Base-by-base conservation (phyloP, 2,888 invertebrate species). In the Eupithecia tripunctaria region DNA sequence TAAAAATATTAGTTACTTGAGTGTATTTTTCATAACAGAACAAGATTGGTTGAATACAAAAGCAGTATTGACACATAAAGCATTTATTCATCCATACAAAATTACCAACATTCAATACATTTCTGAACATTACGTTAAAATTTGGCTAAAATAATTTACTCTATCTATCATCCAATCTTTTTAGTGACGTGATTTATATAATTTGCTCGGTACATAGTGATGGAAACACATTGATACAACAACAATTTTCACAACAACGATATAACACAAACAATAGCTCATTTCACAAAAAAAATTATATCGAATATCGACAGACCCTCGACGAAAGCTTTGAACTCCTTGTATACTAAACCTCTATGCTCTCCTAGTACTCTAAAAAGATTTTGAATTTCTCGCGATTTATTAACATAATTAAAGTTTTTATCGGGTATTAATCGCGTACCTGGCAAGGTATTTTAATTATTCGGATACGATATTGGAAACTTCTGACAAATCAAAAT, bases 41-140 rank as follows among this genome's bases (percentile, higher is more conserved):
- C 3, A 51, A 21, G 21, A 21, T 21, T 51, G 4, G 12, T 56
- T 14, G 12, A 56, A 56, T 5, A 25, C 4, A 56, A 56, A 56
- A 25, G 21, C 21, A 56, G n/a, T 8, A 60, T 36, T 59, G 79
- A 88, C 89, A 89, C 85, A 85, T 85, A 88, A 88, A 89, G 89
- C 89, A 85, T 89, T 85, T 83, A 84, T 81, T 83, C 83, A 82
- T 85, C 73, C 86, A 89, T 88, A 89, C 85, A 88, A 89, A 88
- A 87, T 79, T 72, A 81, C 71, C 69, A 82, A 82, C 80, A 79
- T 78, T 68, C 74, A 82, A 76, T 74, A 82, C 76, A 82, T 60
- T 74, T 81, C 70, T 79, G 80, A 81, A 83, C 25, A 64, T 64
- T 36, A 72, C 75, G 73, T 67, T 73, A 85, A 84, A 84, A 85